A percentile compares a stretch with the other conserved stretches of the same genome.
Evolutionary conservation across 2,888 invertebrate genomes (phyloP).

Genomic region (Amiota communis): DNA sequence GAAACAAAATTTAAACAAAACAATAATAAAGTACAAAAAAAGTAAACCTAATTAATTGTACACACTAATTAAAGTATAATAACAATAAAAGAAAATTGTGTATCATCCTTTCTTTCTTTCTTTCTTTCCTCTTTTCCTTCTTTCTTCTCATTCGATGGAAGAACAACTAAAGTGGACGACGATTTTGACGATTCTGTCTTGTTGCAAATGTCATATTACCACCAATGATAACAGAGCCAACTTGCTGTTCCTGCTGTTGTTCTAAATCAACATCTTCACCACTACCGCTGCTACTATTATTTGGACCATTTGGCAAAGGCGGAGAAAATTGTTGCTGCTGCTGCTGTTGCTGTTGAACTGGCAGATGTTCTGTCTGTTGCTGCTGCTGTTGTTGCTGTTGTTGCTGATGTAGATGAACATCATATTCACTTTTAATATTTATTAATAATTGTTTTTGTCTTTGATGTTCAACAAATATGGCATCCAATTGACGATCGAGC

Average conservation of each 20-base stretch:
- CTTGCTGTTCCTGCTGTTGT: neutral
- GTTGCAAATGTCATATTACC: slow-evolving; percentile 29
- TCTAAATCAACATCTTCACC: neutral
- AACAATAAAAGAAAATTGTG: neutral
- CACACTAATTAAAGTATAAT: neutral
- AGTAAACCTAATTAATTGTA: neutral
- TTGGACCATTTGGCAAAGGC: neutral
- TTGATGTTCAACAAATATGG: slow-evolving; percentile 69
- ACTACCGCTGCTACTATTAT: neutral
- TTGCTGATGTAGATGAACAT: slow-evolving; percentile 54
- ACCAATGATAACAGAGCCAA: slow-evolving; percentile 17
- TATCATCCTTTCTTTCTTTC: neutral
- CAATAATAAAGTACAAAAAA: no score
- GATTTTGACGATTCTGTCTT: slow-evolving; percentile 28
- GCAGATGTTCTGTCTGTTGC: slow-evolving; percentile 32
- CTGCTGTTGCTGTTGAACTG: neutral
- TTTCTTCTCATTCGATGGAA: neutral
- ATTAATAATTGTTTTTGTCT: slow-evolving; percentile 68
- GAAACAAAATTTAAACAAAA: no score
- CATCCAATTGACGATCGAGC: slow-evolving; percentile 65
- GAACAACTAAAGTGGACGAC: slow-evolving; percentile 31
- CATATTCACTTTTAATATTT: slow-evolving; percentile 68
- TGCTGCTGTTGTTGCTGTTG: slow-evolving; percentile 23
- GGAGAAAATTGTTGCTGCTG: neutral
- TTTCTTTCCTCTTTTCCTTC: neutral